phyloP scores from a whole-genome alignment of 2,888 invertebrate species.

The Danaus chrysippus region DNA sequence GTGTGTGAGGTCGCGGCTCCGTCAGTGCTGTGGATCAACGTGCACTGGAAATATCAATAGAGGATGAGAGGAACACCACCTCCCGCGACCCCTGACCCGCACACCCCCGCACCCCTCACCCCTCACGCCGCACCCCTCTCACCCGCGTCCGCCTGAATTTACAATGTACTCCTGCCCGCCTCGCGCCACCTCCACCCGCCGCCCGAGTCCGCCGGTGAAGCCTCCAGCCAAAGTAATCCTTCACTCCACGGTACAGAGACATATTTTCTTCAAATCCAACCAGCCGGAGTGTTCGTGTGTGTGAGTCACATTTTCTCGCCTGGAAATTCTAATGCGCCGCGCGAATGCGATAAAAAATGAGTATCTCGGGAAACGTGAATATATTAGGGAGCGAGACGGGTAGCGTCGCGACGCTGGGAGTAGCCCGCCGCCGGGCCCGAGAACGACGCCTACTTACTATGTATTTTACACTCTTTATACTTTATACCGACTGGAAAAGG shows the following conservation, averaged over 20 bases:
- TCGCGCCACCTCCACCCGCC: conserved; percentile 37
- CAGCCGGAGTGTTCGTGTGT: conserved; percentile 45
- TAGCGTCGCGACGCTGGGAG: conserved; percentile 49
- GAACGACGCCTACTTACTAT: conserved; percentile 44
- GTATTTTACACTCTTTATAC: conserved; percentile 64
- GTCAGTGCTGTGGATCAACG: conserved; percentile 18
- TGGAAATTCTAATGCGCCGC: conserved; percentile 77
- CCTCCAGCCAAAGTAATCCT: conserved; percentile 19
- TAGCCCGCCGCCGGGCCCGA: conserved; percentile 28
- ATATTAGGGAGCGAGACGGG: conserved; percentile 67
- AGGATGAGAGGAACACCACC: conserved; percentile 39
- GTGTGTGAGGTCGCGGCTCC: not conserved
- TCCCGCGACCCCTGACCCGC: conserved; percentile 48
- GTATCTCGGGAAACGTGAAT: conserved; percentile 73
- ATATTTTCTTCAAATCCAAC: conserved; percentile 24
- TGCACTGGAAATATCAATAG: conserved; percentile 35
- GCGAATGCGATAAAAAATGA: conserved; percentile 79
- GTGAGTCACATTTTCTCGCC: conserved; percentile 72
- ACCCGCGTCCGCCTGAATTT: conserved; percentile 59
- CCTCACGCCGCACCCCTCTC: conserved; percentile 31
- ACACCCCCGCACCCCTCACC: conserved; percentile 28
- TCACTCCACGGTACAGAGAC: conserved; percentile 24
- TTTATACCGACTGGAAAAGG: conserved; percentile 63
- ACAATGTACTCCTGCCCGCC: conserved; percentile 59
- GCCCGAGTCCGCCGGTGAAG: conserved; percentile 21